A percentile compares a stretch with the other conserved stretches of the same genome.
Evolutionary conservation across 2,888 invertebrate species (phyloP).

Genomic region (Dolichomitus sp.): DNA sequence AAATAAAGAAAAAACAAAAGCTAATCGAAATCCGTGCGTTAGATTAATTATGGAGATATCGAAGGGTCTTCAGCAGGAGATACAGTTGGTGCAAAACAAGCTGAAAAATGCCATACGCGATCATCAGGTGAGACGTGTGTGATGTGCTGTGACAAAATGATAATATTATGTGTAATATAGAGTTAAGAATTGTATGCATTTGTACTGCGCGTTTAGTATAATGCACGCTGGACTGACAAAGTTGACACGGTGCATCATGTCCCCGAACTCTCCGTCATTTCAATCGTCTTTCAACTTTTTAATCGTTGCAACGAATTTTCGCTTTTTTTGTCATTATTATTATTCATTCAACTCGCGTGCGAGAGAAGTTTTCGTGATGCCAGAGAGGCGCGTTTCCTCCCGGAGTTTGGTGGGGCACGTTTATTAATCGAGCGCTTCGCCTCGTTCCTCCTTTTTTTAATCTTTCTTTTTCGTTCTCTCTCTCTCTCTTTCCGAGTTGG

Average conservation of each 20-base stretch:
- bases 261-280: background rate
- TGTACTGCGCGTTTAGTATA: constrained; percentile 54
- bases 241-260: constrained; percentile 11
- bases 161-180: background rate
- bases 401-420: constrained; percentile 29
- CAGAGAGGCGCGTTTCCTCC: constrained; percentile 2
- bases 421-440: constrained; percentile 52
- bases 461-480: background rate
- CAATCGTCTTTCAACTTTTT: constrained; percentile 3
- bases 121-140: constrained; percentile 87
- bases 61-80: constrained; percentile 89
- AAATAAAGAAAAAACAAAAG: constrained; percentile 2
- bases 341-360: constrained; percentile 23
- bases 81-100: constrained; percentile 88
- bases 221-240: background rate
- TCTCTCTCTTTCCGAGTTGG: background rate
- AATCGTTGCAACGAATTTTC: constrained; percentile 4
- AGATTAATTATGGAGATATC: constrained; percentile 88
- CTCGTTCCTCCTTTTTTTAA: constrained; percentile 31
- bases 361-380: constrained; percentile 28
- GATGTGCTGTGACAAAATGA: constrained; percentile 5
- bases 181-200: background rate
- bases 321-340: constrained; percentile 8
- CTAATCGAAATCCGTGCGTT: constrained; percentile 33
- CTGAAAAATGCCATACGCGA: constrained; percentile 89